phyloP scores from a whole-genome alignment of 2,113 vertebrate genomes.

The Emydura subglobosa region DNA sequence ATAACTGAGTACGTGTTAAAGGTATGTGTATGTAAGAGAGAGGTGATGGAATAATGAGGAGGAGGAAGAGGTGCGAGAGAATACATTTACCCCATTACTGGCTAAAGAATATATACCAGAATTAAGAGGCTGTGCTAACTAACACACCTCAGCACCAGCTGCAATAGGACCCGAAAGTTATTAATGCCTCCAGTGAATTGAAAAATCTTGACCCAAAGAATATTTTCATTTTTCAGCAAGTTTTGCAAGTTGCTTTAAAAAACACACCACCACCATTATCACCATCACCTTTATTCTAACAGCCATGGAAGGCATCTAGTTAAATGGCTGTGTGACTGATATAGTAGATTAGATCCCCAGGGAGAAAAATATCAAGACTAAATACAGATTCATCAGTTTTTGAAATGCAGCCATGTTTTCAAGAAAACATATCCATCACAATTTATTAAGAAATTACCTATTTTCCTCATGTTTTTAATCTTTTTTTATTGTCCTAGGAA shows the following conservation, averaged over 20 bases:
- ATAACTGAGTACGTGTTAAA: neutral
- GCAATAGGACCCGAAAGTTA: slow-evolving; percentile 54
- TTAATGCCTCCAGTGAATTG: slow-evolving; percentile 8
- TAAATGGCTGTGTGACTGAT: slow-evolving; percentile 32
- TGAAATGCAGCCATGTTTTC: slow-evolving; percentile 61
- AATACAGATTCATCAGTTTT: slow-evolving; percentile 53
- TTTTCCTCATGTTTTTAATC: neutral
- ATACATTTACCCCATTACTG: neutral
- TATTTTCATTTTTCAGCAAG: slow-evolving; percentile 67
- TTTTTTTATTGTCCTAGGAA: slow-evolving; percentile 31
- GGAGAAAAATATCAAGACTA: slow-evolving; percentile 58
- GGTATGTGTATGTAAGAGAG: neutral
- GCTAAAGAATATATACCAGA: slow-evolving; percentile 40
- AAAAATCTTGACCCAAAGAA: slow-evolving; percentile 45
- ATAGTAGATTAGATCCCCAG: slow-evolving; percentile 23
- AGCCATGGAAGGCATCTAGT: slow-evolving; percentile 37
- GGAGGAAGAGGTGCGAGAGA: neutral
- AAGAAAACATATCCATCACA: neutral
- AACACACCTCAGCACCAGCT: neutral
- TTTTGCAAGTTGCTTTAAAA: slow-evolving; percentile 39
- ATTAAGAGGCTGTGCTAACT: slow-evolving; percentile 42
- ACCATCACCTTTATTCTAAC: slow-evolving; percentile 26
- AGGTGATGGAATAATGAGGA: slow-evolving; percentile 2
- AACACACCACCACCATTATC: neutral
- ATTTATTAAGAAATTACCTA: slow-evolving; percentile 43